Percentiles rank a stretch among this genome's conserved stretches.
Conservation (phyloP, 2,113 vertebrate genomes). For the Loxodonta africana region DNA sequence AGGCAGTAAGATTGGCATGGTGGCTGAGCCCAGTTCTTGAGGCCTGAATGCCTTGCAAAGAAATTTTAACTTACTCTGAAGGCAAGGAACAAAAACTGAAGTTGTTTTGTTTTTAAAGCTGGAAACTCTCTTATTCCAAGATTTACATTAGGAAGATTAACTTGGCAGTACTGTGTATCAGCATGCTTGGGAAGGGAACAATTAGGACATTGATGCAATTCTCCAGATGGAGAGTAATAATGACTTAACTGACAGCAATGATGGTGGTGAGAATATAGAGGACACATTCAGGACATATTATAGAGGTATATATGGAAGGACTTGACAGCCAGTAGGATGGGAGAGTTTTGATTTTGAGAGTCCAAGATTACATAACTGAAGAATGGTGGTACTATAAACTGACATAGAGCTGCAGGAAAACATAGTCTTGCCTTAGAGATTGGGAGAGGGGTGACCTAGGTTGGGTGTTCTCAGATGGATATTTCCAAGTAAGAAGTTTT, state of each 20-base stretch:
- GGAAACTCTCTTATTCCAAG: constrained; percentile 50
- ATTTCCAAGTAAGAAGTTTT: background rate
- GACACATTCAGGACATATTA: background rate
- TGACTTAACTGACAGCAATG: background rate
- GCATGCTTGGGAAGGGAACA: background rate
- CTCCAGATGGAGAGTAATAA: background rate
- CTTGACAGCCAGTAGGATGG: background rate
- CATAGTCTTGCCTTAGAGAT: background rate
- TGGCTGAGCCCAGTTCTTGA: background rate
- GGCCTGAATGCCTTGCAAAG: background rate
- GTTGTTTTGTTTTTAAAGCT: constrained; percentile 2
- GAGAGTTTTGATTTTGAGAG: constrained; percentile 20
- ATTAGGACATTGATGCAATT: background rate
- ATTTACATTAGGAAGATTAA: constrained; percentile 9
- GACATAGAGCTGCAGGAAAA: background rate
- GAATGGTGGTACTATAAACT: background rate
- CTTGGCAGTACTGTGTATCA: background rate
- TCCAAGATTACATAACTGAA: background rate
- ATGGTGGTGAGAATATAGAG: background rate
- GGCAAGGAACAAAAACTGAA: background rate
- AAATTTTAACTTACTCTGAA: constrained; percentile 7
- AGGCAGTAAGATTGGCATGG: background rate
- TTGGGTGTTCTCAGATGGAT: background rate
- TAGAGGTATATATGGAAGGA: background rate
- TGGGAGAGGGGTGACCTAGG: background rate